phyloP scores from a whole-genome alignment of 2,113 vertebrate species.

The Phylloscopus whistleri region DNA sequence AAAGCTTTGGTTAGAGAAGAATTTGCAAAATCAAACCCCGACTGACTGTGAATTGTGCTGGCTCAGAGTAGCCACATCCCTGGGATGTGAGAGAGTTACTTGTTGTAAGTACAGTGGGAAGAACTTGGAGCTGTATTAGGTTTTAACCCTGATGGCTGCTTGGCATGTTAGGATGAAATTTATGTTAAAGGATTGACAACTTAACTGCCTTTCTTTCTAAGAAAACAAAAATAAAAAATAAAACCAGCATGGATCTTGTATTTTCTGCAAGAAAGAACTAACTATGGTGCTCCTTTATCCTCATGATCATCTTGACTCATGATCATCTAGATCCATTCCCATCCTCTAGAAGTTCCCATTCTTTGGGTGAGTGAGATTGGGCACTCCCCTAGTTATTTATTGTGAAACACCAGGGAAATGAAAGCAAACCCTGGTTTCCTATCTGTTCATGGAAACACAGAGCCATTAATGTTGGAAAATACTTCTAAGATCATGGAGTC shows the following conservation, averaged over 20 bases:
- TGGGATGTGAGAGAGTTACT: background rate
- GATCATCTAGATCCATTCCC: background rate
- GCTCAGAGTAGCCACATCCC: background rate
- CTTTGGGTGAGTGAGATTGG: rapidly evolving
- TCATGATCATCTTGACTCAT: background rate
- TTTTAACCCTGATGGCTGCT: background rate
- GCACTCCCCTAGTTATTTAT: background rate
- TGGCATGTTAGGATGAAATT: background rate
- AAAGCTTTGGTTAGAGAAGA: background rate
- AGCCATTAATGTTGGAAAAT: background rate
- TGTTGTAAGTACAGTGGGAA: background rate
- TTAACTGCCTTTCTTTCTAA: background rate
- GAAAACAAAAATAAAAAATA: background rate
- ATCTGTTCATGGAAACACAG: background rate
- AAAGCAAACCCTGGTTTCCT: background rate
- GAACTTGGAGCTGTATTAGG: background rate
- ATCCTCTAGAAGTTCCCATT: background rate
- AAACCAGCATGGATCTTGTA: too few relatives aligned
- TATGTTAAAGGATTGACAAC: background rate
- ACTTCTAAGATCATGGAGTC: background rate
- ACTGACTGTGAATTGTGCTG: background rate
- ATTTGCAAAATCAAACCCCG: background rate
- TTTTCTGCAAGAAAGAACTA: background rate
- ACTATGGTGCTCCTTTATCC: background rate
- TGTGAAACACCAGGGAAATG: background rate